phyloP scores from a whole-genome alignment of 2,888 invertebrate genomes.

The Toxonevra muliebris region DNA sequence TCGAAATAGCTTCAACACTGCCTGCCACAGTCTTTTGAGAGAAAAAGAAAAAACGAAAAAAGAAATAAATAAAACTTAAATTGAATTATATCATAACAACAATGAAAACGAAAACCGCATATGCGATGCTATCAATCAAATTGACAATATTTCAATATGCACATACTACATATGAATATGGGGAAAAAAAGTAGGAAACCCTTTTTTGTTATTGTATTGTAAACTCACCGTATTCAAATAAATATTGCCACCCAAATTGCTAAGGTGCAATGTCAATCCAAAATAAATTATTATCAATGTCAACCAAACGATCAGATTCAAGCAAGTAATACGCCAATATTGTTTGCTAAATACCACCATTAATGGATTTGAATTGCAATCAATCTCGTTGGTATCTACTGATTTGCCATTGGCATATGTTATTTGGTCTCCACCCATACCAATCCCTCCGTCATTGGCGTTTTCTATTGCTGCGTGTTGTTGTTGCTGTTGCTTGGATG shows the following conservation, averaged over 20 bases:
- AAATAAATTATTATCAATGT: conserved; percentile 81
- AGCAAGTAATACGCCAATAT: conserved; percentile 74
- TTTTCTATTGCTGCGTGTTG: conserved; percentile 6
- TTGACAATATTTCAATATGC: too few species aligned
- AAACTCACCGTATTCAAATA: conserved; percentile 74
- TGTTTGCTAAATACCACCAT: conserved; percentile 73
- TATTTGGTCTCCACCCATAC: conserved; percentile 23
- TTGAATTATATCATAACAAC: too few species aligned
- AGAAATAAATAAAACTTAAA: neutral
- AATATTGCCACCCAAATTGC: conserved; percentile 77
- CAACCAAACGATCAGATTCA: conserved; percentile 78
- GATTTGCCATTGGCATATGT: conserved; percentile 62
- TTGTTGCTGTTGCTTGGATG: conserved; percentile 14
- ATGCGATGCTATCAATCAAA: too few species aligned
- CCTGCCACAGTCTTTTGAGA: conserved; percentile 69
- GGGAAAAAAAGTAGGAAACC: too few species aligned
- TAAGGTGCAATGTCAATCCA: conserved; percentile 79
- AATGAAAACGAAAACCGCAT: too few species aligned
- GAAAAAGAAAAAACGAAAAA: conserved; percentile 35
- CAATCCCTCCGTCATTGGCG: conserved; percentile 17
- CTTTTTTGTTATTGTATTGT: too few species aligned
- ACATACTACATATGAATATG: too few species aligned
- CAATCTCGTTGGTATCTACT: conserved; percentile 47
- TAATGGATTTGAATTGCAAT: conserved; percentile 65
- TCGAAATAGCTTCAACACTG: conserved; percentile 77